A percentile compares a stretch with the other conserved stretches of the same genome.
Conservation (phyloP, 2,797 vertebrate species). For the Enteromius argenteus region DNA sequence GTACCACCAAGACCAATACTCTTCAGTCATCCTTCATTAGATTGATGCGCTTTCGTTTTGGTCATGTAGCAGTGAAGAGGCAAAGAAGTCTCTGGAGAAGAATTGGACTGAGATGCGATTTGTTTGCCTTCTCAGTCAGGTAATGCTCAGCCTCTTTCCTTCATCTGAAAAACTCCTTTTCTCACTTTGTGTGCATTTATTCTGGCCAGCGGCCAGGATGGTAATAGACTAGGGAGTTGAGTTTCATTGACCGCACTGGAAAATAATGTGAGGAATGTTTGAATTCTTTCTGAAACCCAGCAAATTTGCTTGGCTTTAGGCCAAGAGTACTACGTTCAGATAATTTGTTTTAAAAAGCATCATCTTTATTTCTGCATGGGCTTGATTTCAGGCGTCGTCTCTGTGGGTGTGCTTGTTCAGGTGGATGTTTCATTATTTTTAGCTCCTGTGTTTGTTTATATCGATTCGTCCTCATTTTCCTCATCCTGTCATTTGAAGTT, state of each 20-base stretch:
- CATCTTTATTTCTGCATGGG: background rate
- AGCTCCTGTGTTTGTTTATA: constrained; percentile 61
- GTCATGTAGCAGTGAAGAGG: constrained; percentile 61
- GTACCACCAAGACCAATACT: constrained; percentile 71
- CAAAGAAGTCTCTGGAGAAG: constrained; percentile 64
- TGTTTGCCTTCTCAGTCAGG: constrained; percentile 63
- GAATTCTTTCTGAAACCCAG: constrained; percentile 25
- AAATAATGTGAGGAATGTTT: constrained; percentile 12
- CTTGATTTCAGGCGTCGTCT: background rate
- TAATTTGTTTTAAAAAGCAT: constrained; percentile 22
- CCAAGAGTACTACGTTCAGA: background rate
- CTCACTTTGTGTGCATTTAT: constrained; percentile 48
- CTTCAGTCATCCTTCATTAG: constrained; percentile 64
- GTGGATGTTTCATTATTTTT: constrained; percentile 7
- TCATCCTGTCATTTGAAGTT: constrained; percentile 64
- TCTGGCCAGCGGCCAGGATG: constrained; percentile 49
- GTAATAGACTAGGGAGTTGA: constrained; percentile 48
- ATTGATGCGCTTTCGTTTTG: constrained; percentile 73
- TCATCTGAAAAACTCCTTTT: constrained; percentile 26
- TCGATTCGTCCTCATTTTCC: constrained; percentile 82
- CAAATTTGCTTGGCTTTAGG: background rate
- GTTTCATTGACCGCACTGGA: constrained; percentile 14
- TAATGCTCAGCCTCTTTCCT: constrained; percentile 50
- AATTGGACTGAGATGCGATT: constrained; percentile 74
- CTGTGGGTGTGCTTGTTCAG: constrained; percentile 5